A percentile compares a stretch with the other conserved stretches of the same genome.
phyloP scores from a whole-genome alignment of 1,140 invertebrate genomes.

The Rhyzopertha dominica region DNA sequence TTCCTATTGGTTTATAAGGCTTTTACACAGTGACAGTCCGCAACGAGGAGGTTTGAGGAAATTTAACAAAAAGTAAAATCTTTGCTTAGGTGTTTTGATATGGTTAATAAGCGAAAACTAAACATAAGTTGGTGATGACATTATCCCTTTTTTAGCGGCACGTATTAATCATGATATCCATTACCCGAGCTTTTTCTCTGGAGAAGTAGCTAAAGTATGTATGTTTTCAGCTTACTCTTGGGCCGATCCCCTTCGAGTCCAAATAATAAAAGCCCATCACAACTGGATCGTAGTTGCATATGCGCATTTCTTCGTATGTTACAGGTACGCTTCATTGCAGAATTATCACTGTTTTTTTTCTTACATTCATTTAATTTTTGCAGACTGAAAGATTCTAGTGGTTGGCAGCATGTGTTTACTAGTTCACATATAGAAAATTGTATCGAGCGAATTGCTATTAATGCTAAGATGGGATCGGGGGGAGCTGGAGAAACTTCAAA shows the following conservation, averaged over 20 bases:
- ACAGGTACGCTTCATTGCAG: constrained; percentile 63
- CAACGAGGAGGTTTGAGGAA: no score
- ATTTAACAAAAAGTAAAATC: no score
- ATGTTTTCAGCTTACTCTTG: constrained; percentile 56
- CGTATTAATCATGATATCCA: constrained; percentile 6
- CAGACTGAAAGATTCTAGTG: constrained; percentile 90
- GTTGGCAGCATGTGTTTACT: constrained; percentile 93
- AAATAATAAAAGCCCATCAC: constrained; percentile 95
- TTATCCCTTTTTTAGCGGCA: background rate
- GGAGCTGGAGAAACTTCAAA: constrained; percentile 57
- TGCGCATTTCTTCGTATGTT: constrained; percentile 92
- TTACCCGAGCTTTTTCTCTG: no score
- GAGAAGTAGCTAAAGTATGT: no score
- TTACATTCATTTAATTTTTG: constrained; percentile 25
- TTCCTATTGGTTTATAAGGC: no score
- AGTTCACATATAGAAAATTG: constrained; percentile 85
- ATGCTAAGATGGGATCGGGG: constrained; percentile 80
- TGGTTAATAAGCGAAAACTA: no score
- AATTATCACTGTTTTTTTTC: constrained; percentile 6
- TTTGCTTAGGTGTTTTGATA: no score
- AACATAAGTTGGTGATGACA: background rate
- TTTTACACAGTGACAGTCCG: no score
- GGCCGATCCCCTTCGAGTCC: constrained; percentile 80
- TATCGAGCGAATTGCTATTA: constrained; percentile 90
- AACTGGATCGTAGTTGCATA: constrained; percentile 97